phyloP scores from a whole-genome alignment of 2,113 vertebrate species.

The Chlamydotis undulata region DNA sequence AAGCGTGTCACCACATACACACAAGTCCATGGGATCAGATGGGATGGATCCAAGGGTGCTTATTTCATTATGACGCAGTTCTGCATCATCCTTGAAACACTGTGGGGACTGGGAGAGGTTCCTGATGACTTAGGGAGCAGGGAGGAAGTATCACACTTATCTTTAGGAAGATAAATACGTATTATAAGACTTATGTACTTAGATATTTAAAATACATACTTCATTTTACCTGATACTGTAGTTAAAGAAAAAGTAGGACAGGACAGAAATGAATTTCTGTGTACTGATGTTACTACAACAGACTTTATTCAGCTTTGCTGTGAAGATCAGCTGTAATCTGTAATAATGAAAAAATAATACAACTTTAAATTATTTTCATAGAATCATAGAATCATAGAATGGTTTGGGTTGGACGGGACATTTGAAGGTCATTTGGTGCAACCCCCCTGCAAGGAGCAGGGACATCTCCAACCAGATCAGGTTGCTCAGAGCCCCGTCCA shows the following conservation, averaged over 20 bases:
- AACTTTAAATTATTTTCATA: neutral
- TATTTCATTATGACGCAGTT: neutral
- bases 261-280: neutral
- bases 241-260: neutral
- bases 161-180: neutral
- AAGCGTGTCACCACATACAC: neutral
- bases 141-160: neutral
- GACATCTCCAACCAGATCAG: too few relatives aligned
- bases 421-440: too few relatives aligned
- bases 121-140: rapidly evolving
- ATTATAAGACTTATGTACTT: neutral
- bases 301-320: neutral
- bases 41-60: neutral
- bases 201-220: neutral
- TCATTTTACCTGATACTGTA: neutral
- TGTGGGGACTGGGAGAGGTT: neutral
- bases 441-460: too few relatives aligned
- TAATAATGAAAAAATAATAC: neutral
- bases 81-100: neutral
- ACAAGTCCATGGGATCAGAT: neutral
- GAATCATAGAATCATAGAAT: too few relatives aligned
- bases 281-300: neutral
- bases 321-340: neutral
- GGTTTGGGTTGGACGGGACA: too few relatives aligned
- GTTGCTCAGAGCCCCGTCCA: too few relatives aligned